These are phyloP conservation scores for Gymnoscopelus braueri DNA, from an alignment of 2,797 vertebrate species.

Conservation along the genomic window DNA sequence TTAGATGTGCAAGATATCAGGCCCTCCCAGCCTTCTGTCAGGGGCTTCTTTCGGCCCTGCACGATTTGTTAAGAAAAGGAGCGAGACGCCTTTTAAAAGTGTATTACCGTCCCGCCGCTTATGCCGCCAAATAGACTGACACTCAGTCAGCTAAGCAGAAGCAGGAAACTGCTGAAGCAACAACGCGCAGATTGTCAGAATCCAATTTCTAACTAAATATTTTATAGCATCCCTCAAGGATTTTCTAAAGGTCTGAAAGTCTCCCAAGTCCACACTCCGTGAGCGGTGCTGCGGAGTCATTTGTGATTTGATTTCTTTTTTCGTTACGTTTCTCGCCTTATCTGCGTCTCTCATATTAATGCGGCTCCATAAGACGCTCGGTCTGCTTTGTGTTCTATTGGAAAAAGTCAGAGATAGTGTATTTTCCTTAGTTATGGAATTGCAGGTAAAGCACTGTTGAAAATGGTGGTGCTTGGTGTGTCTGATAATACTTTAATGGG, in stretches of 20 bases:
- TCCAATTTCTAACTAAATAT: constrained; percentile 41
- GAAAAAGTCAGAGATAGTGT: constrained; percentile 1
- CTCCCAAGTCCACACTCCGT: constrained; percentile 16
- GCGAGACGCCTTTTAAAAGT: constrained; percentile 14
- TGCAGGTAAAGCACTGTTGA: constrained; percentile 7
- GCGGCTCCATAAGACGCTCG: constrained; percentile 8
- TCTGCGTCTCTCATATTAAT: constrained; percentile 34
- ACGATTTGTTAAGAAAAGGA: constrained; percentile 8
- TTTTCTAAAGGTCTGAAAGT: constrained; percentile 37
- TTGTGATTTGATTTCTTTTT: constrained; percentile 49
- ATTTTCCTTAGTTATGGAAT: constrained; percentile 11
- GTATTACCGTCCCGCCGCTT: constrained; percentile 3
- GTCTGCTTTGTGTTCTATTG: constrained; percentile 18
- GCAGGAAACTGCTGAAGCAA: constrained; percentile 61
- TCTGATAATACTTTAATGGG: constrained; percentile 20
- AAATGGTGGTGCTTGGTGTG: constrained; percentile 13
- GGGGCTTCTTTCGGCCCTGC: constrained; percentile 5
- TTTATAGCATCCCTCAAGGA: constrained; percentile 27
- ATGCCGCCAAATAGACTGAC: constrained; percentile 36
- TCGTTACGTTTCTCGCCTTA: constrained; percentile 32
- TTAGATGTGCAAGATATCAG: not conserved
- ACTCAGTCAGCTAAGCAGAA: constrained; percentile 16
- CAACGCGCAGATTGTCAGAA: constrained; percentile 46
- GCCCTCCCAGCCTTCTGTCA: not conserved
- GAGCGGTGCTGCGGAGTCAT: constrained; percentile 30